Conservation (phyloP, 92 coral and sea anemone species). For the Zoanthus sansibaricus region DNA sequence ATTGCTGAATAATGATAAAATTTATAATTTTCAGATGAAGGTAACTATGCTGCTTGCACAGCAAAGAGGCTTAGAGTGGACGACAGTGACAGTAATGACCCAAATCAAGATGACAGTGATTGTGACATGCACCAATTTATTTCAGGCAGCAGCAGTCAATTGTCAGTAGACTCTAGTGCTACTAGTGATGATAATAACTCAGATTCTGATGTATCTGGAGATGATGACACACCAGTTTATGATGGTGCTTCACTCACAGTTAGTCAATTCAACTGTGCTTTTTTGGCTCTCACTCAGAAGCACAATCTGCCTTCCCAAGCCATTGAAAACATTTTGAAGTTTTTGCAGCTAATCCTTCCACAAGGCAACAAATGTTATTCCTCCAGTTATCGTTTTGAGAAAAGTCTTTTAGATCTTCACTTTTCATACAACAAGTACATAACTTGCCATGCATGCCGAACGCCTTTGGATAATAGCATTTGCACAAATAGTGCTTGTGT, state of each 20-base stretch:
- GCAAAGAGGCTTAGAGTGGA: conserved; percentile 25
- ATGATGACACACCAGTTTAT: conserved; percentile 53
- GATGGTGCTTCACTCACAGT: conserved; percentile 60
- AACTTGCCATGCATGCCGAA: conserved; percentile 69
- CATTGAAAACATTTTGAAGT: conserved; percentile 57
- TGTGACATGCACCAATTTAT: conserved; percentile 8
- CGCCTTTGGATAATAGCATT: conserved; percentile 56
- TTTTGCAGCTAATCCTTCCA: conserved; percentile 45
- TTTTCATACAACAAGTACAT: conserved; percentile 48
- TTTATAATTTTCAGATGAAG: conserved; percentile 23
- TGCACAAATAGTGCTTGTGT: conserved; percentile 56
- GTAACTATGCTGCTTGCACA: conserved; percentile 24
- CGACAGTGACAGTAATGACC: conserved; percentile 28
- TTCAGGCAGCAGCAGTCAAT: conserved; percentile 15
- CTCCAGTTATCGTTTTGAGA: conserved; percentile 66
- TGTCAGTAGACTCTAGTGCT: conserved; percentile 14
- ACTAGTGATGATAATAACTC: not conserved
- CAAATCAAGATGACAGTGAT: conserved; percentile 20
- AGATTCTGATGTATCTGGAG: conserved; percentile 16
- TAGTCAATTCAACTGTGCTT: conserved; percentile 58
- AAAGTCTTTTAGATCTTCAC: conserved; percentile 53
- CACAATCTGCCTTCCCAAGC: conserved; percentile 75
- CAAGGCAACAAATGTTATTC: conserved; percentile 13
- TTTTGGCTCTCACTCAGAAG: conserved; percentile 66
- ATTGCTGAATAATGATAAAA: conserved; percentile 2